Percentiles rank a stretch among this genome's conserved stretches.
These are phyloP conservation scores for Pica pica DNA, from an alignment of 2,113 vertebrate species.

Conservation along the genomic window DNA sequence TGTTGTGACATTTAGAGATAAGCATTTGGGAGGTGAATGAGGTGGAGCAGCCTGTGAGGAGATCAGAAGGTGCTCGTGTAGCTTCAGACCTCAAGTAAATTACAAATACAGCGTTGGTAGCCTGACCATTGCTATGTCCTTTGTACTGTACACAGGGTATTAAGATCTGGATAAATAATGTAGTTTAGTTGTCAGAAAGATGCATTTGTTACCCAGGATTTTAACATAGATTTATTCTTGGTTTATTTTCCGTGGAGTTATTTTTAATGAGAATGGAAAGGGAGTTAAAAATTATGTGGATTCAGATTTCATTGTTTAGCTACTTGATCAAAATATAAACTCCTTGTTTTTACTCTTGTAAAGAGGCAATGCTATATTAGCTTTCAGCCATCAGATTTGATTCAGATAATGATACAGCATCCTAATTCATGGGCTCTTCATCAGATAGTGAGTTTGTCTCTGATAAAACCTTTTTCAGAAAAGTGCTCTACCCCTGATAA, in stretches of 20 bases:
- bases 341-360: not conserved
- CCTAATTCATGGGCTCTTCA: conserved; percentile 11
- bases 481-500: not conserved
- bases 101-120: not conserved
- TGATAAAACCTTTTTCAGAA: not conserved
- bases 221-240: not conserved
- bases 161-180: not conserved
- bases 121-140: not conserved
- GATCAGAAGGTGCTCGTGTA: not conserved
- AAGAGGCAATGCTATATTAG: not conserved
- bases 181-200: not conserved
- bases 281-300: conserved; percentile 34
- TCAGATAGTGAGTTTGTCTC: not conserved
- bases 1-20: not conserved
- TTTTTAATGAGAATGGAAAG: conserved; percentile 35
- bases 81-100: not conserved
- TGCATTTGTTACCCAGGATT: not conserved
- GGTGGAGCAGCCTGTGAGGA: not conserved
- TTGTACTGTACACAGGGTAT: not conserved
- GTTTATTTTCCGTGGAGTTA: conserved; percentile 3
- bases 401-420: conserved; percentile 32
- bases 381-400: conserved; percentile 33
- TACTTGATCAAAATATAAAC: conserved; percentile 45
- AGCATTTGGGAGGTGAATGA: not conserved
- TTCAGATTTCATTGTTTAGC: conserved; percentile 34